These are phyloP conservation scores for Uloborus diversus DNA, from an alignment of 1,140 invertebrate species.

Conservation along the genomic window DNA sequence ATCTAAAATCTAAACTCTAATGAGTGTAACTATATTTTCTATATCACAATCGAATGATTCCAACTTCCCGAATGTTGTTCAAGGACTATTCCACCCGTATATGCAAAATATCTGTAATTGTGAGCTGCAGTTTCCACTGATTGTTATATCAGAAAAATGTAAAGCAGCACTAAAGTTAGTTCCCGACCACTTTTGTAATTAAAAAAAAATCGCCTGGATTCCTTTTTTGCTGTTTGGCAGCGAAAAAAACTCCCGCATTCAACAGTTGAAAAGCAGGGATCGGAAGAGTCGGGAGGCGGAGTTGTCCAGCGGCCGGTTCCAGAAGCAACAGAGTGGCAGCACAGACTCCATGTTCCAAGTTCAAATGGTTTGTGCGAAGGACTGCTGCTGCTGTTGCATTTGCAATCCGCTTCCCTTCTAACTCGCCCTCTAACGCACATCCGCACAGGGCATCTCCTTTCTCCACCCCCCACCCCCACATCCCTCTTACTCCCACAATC, in stretches of 20 bases:
- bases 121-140: too few species aligned
- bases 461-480: constrained; percentile 12
- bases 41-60: too few species aligned
- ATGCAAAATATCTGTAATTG: too few species aligned
- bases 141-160: too few species aligned
- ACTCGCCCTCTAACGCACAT: constrained; percentile 9
- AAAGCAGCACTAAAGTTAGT: too few species aligned
- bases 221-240: neutral
- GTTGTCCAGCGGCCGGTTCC: neutral
- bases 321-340: neutral
- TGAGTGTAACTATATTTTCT: too few species aligned
- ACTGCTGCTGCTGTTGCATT: neutral
- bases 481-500: too few species aligned
- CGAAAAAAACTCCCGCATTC: neutral
- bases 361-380: neutral
- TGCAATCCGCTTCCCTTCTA: constrained; percentile 8
- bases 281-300: neutral
- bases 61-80: too few species aligned
- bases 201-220: too few species aligned
- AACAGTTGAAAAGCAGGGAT: constrained; percentile 8
- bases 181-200: too few species aligned
- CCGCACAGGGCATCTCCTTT: constrained; percentile 22
- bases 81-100: too few species aligned
- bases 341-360: neutral
- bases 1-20: too few species aligned